Conservation (phyloP, 2,797 vertebrate species). For the Diplodus puntazzo region DNA sequence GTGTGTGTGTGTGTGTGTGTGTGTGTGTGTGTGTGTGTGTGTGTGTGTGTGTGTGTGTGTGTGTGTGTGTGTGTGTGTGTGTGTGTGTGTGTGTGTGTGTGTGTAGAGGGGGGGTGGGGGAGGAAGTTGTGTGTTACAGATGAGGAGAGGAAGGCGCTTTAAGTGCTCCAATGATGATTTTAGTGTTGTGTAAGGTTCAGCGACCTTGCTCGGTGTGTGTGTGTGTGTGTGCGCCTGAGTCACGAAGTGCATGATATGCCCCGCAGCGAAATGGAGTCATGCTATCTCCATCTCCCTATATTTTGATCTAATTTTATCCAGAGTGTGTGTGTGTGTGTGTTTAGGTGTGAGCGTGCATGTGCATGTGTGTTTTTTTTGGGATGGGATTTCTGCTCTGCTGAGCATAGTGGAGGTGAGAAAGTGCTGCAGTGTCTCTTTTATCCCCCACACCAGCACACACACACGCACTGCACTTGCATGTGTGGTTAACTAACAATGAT, state of each 20-base stretch:
- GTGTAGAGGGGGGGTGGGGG: no score
- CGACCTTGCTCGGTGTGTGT: constrained; percentile 23
- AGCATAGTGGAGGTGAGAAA: constrained; percentile 46
- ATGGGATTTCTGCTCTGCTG: constrained; percentile 41
- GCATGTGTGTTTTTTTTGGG: constrained; percentile 6
- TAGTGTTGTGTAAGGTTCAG: constrained; percentile 32
- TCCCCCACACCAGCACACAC: not conserved
- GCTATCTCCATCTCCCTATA: constrained; percentile 29
- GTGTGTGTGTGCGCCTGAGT: not conserved
- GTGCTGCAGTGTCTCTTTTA: constrained; percentile 32
- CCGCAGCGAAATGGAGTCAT: constrained; percentile 47
- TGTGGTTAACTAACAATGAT: constrained; percentile 8
- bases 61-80: no score
- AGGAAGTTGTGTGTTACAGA: not conserved
- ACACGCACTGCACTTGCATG: not conserved
- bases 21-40: no score
- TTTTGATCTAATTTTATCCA: constrained; percentile 45
- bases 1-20: no score
- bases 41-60: no score
- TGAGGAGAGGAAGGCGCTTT: not conserved
- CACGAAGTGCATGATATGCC: constrained; percentile 24
- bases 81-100: no score
- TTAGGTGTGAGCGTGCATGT: not conserved
- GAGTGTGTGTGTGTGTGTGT: not conserved
- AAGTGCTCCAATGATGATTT: constrained; percentile 33